Conservation (phyloP, 2,888 invertebrate genomes). For the Eustalomyia histrio region DNA sequence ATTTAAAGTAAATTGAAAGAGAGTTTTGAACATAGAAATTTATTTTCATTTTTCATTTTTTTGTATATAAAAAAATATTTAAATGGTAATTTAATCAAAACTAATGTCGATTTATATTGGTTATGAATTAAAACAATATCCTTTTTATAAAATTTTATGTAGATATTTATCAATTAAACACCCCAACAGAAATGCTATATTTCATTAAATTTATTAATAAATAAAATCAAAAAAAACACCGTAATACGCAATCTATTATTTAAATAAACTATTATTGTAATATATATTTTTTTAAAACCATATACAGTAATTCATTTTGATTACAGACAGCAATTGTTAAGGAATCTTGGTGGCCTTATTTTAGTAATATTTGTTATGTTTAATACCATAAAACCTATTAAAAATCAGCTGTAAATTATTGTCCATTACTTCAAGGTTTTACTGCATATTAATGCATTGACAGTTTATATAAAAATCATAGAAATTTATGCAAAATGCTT, state of each 20-base stretch:
- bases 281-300: background rate
- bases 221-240: background rate
- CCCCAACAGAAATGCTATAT: conserved; percentile 18
- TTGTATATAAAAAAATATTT: no score
- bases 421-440: no score
- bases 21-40: no score
- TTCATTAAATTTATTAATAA: conserved; percentile 24
- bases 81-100: no score
- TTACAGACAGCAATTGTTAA: no score
- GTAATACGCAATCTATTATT: background rate
- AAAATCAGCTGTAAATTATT: no score
- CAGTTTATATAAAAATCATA: background rate
- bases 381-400: no score
- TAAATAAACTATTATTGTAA: background rate
- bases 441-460: background rate
- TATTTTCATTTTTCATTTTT: no score
- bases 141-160: no score
- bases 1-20: no score
- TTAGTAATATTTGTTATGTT: no score
- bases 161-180: conserved; percentile 20
- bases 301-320: background rate
- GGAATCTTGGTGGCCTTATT: no score
- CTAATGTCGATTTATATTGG: background rate
- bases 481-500: background rate
- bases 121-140: background rate